Evolutionary conservation across 2,797 vertebrate genomes (phyloP), one percentile per base, ranked within the genome.

Genomic region (Euthynnus affinis): DNA sequence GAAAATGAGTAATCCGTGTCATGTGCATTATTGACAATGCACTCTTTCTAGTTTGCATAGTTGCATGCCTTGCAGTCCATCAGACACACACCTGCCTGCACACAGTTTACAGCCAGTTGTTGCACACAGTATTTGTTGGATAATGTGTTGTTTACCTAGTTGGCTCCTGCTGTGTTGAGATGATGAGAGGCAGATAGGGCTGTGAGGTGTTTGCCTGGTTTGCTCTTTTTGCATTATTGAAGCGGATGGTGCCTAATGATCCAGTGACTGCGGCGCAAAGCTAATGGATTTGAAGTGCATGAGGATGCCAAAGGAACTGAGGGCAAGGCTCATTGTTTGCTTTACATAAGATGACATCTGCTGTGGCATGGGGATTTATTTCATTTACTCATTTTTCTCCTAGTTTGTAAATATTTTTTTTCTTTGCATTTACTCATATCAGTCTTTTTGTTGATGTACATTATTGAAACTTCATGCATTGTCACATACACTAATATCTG

Each of bases 171-270:
- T 87, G 92, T 73, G 90, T 52, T 73, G 71, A 89, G 82, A 91
- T n/a, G 78, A 72, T 68, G 60, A 81, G 80, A 87, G 59, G 64
- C 79, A 86, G 74, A 84, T 78, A 67, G 57, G 46, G 46, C 78
- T 64, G 62, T 51, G 73, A 8, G 9, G 74, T 79, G 80, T 88
- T 88, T 88, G 81, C 84, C 80, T 76, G 83, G 27, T 90, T 92
- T 92, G 89, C 88, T 92, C 92, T 93, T 90, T 93, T 88, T 94
- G 92, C 90, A 94, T 94, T 93, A 94, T 94, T 95, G 87, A 95
- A 90, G 85, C 71, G 53, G 84, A 89, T 89, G 84, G 57, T 27
- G 67, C 78, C 84, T 92, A 93, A 92, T 92, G 88, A 94, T 84
- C 75, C 86, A 56, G 56, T 53, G 69, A 81, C 87, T 87, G 83